Evolutionary conservation across 2,113 vertebrate genomes (phyloP).

Genomic region (Aphelocoma coerulescens): DNA sequence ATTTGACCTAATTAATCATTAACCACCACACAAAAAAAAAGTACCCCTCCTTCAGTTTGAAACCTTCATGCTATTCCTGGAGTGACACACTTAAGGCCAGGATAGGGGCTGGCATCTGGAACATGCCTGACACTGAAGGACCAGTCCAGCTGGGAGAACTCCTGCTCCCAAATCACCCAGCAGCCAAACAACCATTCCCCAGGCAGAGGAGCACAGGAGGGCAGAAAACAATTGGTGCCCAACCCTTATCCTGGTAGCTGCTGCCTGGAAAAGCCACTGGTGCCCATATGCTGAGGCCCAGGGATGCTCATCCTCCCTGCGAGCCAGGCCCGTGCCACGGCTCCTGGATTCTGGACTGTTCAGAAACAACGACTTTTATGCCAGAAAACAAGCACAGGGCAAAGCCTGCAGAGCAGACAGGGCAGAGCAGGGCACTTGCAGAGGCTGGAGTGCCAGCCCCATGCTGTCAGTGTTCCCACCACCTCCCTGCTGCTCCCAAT

Average conservation of each 20-base stretch:
- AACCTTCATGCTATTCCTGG: conserved; percentile 46
- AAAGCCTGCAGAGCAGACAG: not conserved
- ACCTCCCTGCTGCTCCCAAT: fast-evolving
- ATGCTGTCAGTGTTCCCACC: fast-evolving
- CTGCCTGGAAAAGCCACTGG: fast-evolving
- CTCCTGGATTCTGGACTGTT: not conserved
- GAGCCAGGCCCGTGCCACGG: not conserved
- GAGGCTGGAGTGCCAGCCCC: not conserved
- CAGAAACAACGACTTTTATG: not conserved
- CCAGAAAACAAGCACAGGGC: not conserved
- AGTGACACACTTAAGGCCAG: conserved; percentile 57
- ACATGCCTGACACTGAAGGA: fast-evolving
- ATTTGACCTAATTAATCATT: conserved; percentile 75
- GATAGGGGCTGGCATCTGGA: not conserved
- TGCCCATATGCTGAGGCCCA: not conserved
- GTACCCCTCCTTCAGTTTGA: not conserved
- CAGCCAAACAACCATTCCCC: not conserved
- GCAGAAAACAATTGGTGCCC: not conserved
- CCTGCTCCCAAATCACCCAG: not conserved
- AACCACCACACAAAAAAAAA: not conserved
- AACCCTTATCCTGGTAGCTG: fast-evolving
- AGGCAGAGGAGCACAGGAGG: not conserved
- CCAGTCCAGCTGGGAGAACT: not conserved
- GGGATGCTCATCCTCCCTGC: fast-evolving
- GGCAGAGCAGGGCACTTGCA: not conserved